Base-by-base conservation (phyloP, 2,797 vertebrate genomes). In the Lerista edwardsae region DNA sequence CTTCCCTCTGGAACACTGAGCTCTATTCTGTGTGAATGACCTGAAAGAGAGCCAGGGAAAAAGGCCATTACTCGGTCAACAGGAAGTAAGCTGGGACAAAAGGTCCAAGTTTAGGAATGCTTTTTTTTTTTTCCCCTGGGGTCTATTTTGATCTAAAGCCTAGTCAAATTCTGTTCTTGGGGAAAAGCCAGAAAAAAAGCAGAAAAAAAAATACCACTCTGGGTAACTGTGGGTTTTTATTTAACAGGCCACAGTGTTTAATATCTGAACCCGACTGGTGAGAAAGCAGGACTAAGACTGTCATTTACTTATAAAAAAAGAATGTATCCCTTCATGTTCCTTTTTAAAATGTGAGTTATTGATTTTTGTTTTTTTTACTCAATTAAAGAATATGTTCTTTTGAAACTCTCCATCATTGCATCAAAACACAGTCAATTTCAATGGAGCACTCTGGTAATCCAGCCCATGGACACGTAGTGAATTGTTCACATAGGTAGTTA, bases 1-100 rank as follows among this genome's bases (percentile, higher is more conserved):
- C 95, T 96, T 95, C 94, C 96, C 94, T 96, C 89, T 90, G 83
- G 92, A 95, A 93, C 91, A 94, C 94, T 95, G 94, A 94, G 95
- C 93, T 94, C 93, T 93, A 89, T 91, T 95, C 88, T 93, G 94
- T 94, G 91, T 72, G 91, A 96, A 96, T 61, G 95, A 95, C 93
- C 94, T 95, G 92, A 94, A 83, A 91, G 87, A 92, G 5, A 91
- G 93, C 93, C 95, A 96, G 95, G 94, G 72, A 72, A 90, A 76
- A 93, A 91, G 93, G 91, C 91, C 92, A 90, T 91, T 94, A 79
- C 86, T 79, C 91, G 96, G 96, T 97, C 97, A 97, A 94, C 95
- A 97, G 97, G 97, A 98, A 97, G 95, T 91, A 91, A 93, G 88
- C 85, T 73, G 89, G 96, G 95, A 97, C 96, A 97, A 97, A 97